These are phyloP conservation scores for Drosophila nigritarsus DNA, from an alignment of 2,888 invertebrate species.

Conservation along the genomic window DNA sequence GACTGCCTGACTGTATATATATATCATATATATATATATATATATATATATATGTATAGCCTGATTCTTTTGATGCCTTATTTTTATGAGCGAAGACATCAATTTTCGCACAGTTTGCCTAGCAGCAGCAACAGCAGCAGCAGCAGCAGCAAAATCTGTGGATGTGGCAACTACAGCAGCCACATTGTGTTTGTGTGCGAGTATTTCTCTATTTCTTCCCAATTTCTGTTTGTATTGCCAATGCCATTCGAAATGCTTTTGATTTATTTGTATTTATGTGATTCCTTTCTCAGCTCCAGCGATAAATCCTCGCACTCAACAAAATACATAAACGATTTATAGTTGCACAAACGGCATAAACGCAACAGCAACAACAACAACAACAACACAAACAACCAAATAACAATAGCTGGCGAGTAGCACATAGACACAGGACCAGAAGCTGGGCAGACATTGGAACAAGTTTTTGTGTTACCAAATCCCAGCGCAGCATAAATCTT, in stretches of 20 bases:
- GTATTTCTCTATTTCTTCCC: slow-evolving; percentile 63
- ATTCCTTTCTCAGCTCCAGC: slow-evolving; percentile 73
- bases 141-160: slow-evolving; percentile 17
- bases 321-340: slow-evolving; percentile 81
- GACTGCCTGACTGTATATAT: background rate
- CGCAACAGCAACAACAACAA: slow-evolving; percentile 41
- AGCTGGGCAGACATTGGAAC: slow-evolving; percentile 32
- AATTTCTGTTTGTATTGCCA: slow-evolving; percentile 57
- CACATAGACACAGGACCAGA: slow-evolving; percentile 9
- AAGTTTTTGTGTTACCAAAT: slow-evolving; percentile 59
- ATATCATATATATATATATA: background rate
- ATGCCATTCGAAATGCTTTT: slow-evolving; percentile 74
- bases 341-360: slow-evolving; percentile 68
- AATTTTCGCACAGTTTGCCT: slow-evolving; percentile 73
- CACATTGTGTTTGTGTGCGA: slow-evolving; percentile 5
- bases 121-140: slow-evolving; percentile 36
- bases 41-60: slow-evolving; percentile 6
- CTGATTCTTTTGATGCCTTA: slow-evolving; percentile 71
- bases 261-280: slow-evolving; percentile 79
- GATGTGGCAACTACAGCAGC: slow-evolving; percentile 1
- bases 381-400: slow-evolving; percentile 12
- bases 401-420: slow-evolving; percentile 22
- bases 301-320: slow-evolving; percentile 78
- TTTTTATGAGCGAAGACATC: slow-evolving; percentile 79
- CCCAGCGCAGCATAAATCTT: slow-evolving; percentile 71